Evolutionary conservation across 2,113 vertebrate species (phyloP).

Genomic region (Salvelinus namaycush): DNA sequence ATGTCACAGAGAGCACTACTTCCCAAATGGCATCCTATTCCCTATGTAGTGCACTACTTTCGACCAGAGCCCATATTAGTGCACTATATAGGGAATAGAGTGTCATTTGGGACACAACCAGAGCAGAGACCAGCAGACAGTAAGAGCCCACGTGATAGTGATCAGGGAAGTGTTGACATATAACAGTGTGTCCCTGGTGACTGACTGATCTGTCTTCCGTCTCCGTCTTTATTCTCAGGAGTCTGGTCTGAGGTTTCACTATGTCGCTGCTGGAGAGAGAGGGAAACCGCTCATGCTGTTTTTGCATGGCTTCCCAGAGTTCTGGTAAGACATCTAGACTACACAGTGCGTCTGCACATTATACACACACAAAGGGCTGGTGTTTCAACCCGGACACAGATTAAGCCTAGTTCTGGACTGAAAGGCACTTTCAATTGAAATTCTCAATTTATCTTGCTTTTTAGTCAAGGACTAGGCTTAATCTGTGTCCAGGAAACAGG

Average conservation of each 20-base stretch:
- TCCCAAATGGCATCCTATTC: too few species aligned
- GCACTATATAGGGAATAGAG: conserved; percentile 1
- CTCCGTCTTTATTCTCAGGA: conserved; percentile 73
- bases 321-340: conserved; percentile 84
- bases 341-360: background rate
- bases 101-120: conserved; percentile 2
- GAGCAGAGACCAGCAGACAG: background rate
- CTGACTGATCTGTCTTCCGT: conserved; percentile 21
- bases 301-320: conserved; percentile 96
- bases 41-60: background rate
- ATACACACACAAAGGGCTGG: background rate
- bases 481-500: too few species aligned
- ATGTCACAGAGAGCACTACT: background rate
- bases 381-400: too few species aligned
- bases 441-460: too few species aligned
- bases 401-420: too few species aligned
- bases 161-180: background rate
- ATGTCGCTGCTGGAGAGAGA: conserved; percentile 93
- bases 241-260: conserved; percentile 94
- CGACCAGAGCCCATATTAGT: background rate
- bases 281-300: conserved; percentile 96
- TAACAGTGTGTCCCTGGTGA: conserved; percentile 10
- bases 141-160: background rate
- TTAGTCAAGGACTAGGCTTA: too few species aligned
- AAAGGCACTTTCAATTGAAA: too few species aligned